Base-by-base conservation (phyloP, 2,113 vertebrate genomes). In the Clupea harengus region DNA sequence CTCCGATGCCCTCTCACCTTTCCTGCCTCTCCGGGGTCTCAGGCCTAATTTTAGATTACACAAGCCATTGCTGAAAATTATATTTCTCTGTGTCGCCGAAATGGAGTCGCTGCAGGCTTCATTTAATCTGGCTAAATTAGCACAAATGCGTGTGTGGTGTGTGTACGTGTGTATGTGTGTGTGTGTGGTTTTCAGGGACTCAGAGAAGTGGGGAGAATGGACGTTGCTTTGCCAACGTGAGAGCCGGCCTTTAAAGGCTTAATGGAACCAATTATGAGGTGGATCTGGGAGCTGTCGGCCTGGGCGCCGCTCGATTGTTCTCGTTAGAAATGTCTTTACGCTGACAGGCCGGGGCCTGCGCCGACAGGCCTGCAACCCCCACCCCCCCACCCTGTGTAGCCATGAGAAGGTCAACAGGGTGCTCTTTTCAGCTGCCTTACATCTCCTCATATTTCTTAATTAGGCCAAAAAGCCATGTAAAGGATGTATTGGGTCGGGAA, bases 381-480 rank as follows among this genome's bases (percentile, higher is more conserved):
- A 60, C 83, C 25, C 54, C 8, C 84, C 82, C 46, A 47, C n/a
- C 80, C 85, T 72, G 13, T 89, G 87, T 91, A 85, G 89, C 64
- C 85, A 92, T 90, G 92, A 94, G 93, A 93, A 96, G 94, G 95
- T 96, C 94, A 95, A 92, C 92, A 88, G 91, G 92, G 90, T 92
- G 92, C 90, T 94, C 91, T 91, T 93, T 91, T 92, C 89, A 93
- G 89, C 91, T 92, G 91, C 91, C 92, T 91, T 93, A 94, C 94
- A 93, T 92, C 10, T 92, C 93, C 93, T 89, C 91, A 92, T 91
- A 94, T 94, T 93, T 93, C 94, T 95, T 95, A 96, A 96, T 96
- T 95, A 96, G 93, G 92, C 89, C 88, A 83, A 91, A 92, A 89
- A 88, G 86, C 60, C 87, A 91, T 93, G 91, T 92, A 90, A 90